Conservation (phyloP, 2,113 vertebrate species). For the Colinus virginianus region DNA sequence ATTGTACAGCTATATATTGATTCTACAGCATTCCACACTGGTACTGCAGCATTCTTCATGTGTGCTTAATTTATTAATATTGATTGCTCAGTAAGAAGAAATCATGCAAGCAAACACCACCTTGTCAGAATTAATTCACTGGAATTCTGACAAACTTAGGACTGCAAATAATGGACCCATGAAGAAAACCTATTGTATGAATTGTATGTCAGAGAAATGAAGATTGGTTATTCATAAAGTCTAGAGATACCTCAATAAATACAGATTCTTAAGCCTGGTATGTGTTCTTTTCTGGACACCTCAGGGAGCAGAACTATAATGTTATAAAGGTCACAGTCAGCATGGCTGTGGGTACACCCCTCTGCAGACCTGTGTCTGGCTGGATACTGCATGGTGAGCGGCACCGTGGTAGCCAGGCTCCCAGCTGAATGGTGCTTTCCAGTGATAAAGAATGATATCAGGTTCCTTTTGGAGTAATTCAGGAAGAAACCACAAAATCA, state of each 20-base stretch:
- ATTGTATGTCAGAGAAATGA: background rate
- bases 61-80: background rate
- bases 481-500: conserved; percentile 12
- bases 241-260: background rate
- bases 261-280: background rate
- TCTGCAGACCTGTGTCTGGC: background rate
- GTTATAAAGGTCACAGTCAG: background rate
- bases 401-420: background rate
- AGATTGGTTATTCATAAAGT: background rate
- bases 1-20: background rate
- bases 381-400: background rate
- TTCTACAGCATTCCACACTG: background rate
- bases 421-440: background rate
- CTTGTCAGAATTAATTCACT: background rate
- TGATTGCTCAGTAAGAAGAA: background rate
- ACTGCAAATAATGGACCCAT: background rate
- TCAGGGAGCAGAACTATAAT: background rate
- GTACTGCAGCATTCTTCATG: background rate
- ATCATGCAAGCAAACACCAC: background rate
- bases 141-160: background rate
- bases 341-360: background rate
- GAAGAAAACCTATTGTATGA: background rate
- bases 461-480: background rate
- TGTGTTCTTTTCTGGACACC: background rate
- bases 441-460: background rate